A percentile compares a stretch with the other conserved stretches of the same genome.
Conservation (phyloP, 1,140 invertebrate species). For the Stegodyphus mimosarum region DNA sequence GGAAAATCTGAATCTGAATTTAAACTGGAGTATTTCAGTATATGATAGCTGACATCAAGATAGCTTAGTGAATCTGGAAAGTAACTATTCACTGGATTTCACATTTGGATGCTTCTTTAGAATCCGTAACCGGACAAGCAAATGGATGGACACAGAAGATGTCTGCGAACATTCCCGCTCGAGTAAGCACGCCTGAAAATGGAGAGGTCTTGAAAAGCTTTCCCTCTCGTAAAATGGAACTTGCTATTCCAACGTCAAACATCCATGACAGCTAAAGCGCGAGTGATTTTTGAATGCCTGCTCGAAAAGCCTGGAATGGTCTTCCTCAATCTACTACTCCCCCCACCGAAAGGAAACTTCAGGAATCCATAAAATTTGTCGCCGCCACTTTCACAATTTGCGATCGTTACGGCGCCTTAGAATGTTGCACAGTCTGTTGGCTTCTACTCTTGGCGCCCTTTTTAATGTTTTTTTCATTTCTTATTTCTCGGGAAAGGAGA, state of each 20-base stretch:
- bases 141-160: too few species aligned
- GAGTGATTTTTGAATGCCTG: constrained; percentile 9
- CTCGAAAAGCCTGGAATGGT: neutral
- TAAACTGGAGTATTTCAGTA: neutral
- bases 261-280: constrained; percentile 18
- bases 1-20: too few species aligned
- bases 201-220: neutral
- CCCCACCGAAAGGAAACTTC: constrained; percentile 7
- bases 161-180: too few species aligned
- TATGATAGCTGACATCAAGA: neutral
- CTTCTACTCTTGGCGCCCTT: neutral
- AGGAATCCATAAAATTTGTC: constrained; percentile 43
- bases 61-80: neutral
- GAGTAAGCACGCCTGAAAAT: neutral
- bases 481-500: neutral
- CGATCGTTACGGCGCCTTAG: constrained; percentile 40
- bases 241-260: neutral
- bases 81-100: neutral
- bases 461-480: neutral
- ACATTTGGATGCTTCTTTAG: too few species aligned
- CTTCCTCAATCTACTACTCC: neutral
- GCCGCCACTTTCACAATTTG: constrained; percentile 24
- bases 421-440: constrained; percentile 35
- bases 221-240: neutral
- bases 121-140: too few species aligned